Base-by-base conservation (phyloP, 2,888 invertebrate species). In the Rhamnusium bicolor region DNA sequence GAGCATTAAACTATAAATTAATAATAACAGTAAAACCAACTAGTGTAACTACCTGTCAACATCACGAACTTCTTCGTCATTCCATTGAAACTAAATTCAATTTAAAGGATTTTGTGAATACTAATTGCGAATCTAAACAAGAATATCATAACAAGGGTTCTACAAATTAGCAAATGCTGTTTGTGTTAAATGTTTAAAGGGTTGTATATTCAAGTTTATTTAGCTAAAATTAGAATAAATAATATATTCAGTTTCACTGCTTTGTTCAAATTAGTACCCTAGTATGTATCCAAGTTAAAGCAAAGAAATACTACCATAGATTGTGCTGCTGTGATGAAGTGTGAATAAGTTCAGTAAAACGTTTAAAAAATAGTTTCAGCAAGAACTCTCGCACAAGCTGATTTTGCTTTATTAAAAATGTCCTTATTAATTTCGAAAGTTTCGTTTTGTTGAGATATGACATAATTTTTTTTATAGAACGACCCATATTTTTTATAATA, bases 91-190 rank as follows among this genome's bases (percentile, higher is more conserved):
- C 8, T 18, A 32, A 58, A 58, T 40, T 58, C n/a, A 58, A 58
- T 58, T 58, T 58, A 58, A 29, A 58, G 29, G 32, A 58, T 58
- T 58, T 58, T 19, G 32, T 32, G 58, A 14, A 58, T 58, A 19
- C 19, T 32, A 58, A 58, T 58, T 58, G 16, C 1, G 18, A 14
- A 56, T 18, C 16, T 14, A 2, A 32, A 58, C 32, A 29, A 16
- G 24, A 58, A 58, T 58, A 58, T 58, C 58, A 58, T 58, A 58
- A 32, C 58, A 58, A 58, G 58, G 58, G 58, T 32, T 16, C 24
- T 12, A 14, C 18, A 12, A 58, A 32, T 29, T 32, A 58, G 16
- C 10, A 19, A 32, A 18, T 14, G 58, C 18, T 58, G 58, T 58
- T 58, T 58, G 58, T 58, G 14, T 29, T 58, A 58, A 58, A 4